Evolutionary conservation across 2,888 invertebrate genomes (phyloP).

Genomic region (Pollenia amentaria): DNA sequence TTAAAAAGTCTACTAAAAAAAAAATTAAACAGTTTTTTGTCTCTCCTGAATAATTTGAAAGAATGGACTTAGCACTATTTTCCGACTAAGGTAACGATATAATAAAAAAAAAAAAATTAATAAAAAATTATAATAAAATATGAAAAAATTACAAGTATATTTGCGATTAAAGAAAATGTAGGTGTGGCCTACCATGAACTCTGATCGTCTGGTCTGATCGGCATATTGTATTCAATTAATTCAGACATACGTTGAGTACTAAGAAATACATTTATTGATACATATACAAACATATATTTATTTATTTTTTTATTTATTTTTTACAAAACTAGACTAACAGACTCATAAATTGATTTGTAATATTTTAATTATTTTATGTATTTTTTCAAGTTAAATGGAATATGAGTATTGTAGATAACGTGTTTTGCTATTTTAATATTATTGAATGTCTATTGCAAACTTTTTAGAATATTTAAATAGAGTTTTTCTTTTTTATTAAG

Average conservation of each 20-base stretch:
- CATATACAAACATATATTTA: too few relatives aligned
- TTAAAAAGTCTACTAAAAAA: too few relatives aligned
- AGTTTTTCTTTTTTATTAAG: background rate
- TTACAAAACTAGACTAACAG: background rate
- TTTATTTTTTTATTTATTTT: background rate
- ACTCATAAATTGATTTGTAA: constrained; percentile 8
- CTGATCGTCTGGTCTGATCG: background rate
- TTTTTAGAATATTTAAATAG: background rate
- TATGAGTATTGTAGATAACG: background rate
- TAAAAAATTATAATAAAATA: constrained; percentile 18
- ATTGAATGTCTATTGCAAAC: too few relatives aligned
- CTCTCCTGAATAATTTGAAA: too few relatives aligned
- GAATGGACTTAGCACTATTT: too few relatives aligned
- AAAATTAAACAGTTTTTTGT: too few relatives aligned
- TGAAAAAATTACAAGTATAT: constrained; percentile 13
- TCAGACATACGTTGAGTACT: background rate
- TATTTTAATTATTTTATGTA: background rate
- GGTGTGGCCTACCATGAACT: constrained; percentile 6
- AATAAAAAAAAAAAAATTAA: background rate
- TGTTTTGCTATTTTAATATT: constrained; percentile 4
- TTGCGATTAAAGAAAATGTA: constrained; percentile 12
- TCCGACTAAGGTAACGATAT: too few relatives aligned
- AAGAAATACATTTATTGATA: background rate
- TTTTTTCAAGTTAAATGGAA: background rate
- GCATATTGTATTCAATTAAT: background rate